Evolutionary conservation across 1,140 invertebrate genomes (phyloP).

Genomic region (Magallana gigas): DNA sequence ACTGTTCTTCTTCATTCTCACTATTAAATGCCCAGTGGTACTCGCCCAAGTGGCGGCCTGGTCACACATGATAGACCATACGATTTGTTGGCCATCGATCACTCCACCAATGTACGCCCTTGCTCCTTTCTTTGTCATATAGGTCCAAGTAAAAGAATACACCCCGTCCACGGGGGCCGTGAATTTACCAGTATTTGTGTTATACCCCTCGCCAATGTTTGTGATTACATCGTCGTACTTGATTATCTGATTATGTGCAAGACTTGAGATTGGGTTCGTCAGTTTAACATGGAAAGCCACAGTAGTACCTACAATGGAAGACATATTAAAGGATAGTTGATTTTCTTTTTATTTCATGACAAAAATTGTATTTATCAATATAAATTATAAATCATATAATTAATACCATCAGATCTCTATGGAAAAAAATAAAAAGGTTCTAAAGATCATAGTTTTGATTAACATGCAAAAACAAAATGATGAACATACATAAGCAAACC

Average conservation of each 20-base stretch:
- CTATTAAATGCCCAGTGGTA: not conserved
- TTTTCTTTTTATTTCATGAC: too few species aligned
- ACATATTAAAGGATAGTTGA: too few species aligned
- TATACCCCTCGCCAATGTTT: not conserved
- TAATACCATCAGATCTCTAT: too few species aligned
- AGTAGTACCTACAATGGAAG: too few species aligned
- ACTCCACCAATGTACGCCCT: not conserved
- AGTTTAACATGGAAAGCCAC: too few species aligned
- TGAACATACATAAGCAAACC: too few species aligned
- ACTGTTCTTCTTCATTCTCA: not conserved
- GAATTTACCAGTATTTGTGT: not conserved
- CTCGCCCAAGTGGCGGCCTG: not conserved
- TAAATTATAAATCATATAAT: too few species aligned
- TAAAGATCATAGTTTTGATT: too few species aligned
- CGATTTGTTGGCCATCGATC: not conserved
- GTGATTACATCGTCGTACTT: not conserved
- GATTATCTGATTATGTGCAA: not conserved
- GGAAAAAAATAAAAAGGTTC: too few species aligned
- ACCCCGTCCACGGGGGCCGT: not conserved
- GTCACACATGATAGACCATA: not conserved
- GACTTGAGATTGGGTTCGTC: not conserved
- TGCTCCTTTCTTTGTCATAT: not conserved
- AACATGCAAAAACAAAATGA: too few species aligned
- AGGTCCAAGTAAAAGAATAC: not conserved
- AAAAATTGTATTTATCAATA: too few species aligned